Conservation (phyloP, 2,113 vertebrate species). For the Tyrannus savana region DNA sequence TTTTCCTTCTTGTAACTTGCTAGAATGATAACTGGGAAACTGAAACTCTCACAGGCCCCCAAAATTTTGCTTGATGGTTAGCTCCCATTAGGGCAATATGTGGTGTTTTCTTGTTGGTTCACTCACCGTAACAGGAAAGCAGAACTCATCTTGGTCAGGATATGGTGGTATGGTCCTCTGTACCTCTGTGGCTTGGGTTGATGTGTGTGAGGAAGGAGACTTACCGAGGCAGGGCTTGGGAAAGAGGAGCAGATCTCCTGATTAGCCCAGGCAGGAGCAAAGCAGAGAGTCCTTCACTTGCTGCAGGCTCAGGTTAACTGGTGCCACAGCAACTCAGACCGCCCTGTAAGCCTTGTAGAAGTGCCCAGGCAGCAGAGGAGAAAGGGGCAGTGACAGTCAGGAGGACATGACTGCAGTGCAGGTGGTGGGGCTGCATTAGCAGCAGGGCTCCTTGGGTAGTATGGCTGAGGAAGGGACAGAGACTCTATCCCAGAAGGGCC, state of each 20-base stretch:
- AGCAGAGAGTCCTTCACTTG: neutral
- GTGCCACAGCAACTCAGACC: neutral
- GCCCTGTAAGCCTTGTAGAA: neutral
- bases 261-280: neutral
- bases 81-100: neutral
- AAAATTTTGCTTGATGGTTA: neutral
- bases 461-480: neutral
- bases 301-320: neutral
- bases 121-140: neutral
- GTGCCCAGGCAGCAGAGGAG: neutral
- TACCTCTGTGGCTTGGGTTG: neutral
- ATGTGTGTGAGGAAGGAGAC: neutral
- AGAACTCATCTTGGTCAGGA: neutral
- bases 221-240: neutral
- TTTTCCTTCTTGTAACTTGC: constrained; percentile 20
- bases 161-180: neutral
- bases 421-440: neutral
- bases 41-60: neutral
- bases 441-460: neutral
- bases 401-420: neutral
- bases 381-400: neutral
- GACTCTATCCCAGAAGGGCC: neutral
- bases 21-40: neutral
- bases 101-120: neutral
- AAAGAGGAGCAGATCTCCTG: neutral